A percentile compares a stretch with the other conserved stretches of the same genome.
phyloP scores from a whole-genome alignment of 2,888 invertebrate species.

The Lordiphosa fenestrarum region DNA sequence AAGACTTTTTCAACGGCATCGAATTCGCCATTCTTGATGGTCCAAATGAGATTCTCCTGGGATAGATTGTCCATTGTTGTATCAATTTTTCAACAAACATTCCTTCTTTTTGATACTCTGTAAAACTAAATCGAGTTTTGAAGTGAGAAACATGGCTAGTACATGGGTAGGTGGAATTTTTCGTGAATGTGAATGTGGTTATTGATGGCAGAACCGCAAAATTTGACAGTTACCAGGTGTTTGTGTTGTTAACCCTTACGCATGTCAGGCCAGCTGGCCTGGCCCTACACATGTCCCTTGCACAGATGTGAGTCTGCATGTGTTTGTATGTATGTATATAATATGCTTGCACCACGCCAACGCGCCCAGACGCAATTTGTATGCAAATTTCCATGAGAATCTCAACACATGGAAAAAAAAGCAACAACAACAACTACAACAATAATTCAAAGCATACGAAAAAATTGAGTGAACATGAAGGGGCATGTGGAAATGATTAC shows the following conservation, averaged over 20 bases:
- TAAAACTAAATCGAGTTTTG: too few relatives aligned
- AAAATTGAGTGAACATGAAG: constrained; percentile 33
- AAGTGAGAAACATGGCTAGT: too few relatives aligned
- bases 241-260: constrained; percentile 24
- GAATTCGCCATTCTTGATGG: constrained; percentile 40
- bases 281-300: constrained; percentile 15
- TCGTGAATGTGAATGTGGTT: constrained; percentile 22
- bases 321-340: not conserved
- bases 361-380: constrained; percentile 77
- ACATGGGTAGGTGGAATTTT: too few relatives aligned
- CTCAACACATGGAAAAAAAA: constrained; percentile 73
- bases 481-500: too few relatives aligned
- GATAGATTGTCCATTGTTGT: not conserved
- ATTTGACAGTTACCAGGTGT: constrained; percentile 59
- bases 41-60: constrained; percentile 39
- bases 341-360: constrained; percentile 5
- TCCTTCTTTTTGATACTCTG: not conserved
- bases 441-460: constrained; percentile 39
- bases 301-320: not conserved
- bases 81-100: too few relatives aligned
- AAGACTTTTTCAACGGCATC: constrained; percentile 32
- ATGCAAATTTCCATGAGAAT: constrained; percentile 78
- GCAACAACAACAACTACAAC: constrained; percentile 30
- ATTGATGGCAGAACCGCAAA: constrained; percentile 39
- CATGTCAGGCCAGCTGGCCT: constrained; percentile 28